A percentile compares a stretch with the other conserved stretches of the same genome.
phyloP scores from a whole-genome alignment of 2,797 vertebrate species.

The Siniperca obscura region DNA sequence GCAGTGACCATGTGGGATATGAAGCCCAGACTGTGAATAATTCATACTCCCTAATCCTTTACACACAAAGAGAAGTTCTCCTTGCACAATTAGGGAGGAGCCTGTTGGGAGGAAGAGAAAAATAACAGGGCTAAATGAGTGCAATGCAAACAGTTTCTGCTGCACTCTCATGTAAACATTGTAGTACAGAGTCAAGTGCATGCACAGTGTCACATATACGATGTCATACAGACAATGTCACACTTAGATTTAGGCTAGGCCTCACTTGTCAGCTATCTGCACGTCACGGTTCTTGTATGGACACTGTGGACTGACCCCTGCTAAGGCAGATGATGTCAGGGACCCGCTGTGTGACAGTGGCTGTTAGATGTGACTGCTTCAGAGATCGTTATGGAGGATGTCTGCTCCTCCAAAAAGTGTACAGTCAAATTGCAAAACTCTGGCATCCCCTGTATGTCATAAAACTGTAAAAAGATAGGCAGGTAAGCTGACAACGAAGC shows the following conservation, averaged over 20 bases:
- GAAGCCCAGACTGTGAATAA: constrained; percentile 69
- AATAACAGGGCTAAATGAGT: constrained; percentile 37
- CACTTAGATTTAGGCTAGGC: constrained; percentile 51
- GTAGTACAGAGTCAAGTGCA: constrained; percentile 45
- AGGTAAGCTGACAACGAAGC: neutral
- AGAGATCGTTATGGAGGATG: constrained; percentile 22
- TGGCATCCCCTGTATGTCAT: neutral
- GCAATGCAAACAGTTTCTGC: constrained; percentile 31
- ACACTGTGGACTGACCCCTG: constrained; percentile 43
- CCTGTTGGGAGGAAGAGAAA: constrained; percentile 16
- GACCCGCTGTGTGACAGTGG: constrained; percentile 24
- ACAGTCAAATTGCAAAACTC: too few relatives aligned
- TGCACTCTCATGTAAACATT: constrained; percentile 58
- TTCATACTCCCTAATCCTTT: constrained; percentile 71
- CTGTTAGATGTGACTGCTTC: constrained; percentile 31
- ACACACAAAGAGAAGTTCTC: constrained; percentile 54
- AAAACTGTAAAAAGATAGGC: neutral
- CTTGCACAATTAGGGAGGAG: constrained; percentile 45
- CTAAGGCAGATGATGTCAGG: constrained; percentile 40
- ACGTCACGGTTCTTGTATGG: constrained; percentile 37
- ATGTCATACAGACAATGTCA: constrained; percentile 57
- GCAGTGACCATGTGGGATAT: constrained; percentile 68
- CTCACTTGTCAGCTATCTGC: constrained; percentile 55
- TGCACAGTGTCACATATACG: constrained; percentile 53
- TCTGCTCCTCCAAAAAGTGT: constrained; percentile 14